Base-by-base conservation (phyloP, 2,888 invertebrate species). In the Plutella xylostella region DNA sequence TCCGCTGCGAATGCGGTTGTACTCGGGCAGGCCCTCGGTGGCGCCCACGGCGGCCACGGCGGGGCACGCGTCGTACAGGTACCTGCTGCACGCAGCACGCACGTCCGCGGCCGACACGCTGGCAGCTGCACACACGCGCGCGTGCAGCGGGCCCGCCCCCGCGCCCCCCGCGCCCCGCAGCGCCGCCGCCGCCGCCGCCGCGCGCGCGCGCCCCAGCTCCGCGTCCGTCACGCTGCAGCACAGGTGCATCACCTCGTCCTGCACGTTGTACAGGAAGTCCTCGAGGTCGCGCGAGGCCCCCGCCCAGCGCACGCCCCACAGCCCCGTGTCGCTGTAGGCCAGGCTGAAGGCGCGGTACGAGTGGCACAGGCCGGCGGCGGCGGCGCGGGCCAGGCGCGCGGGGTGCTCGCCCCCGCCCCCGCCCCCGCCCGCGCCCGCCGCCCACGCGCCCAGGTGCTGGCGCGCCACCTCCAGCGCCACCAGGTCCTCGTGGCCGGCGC, bases 291-390 rank as follows among this genome's bases (percentile, higher is more conserved):
- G 58, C 5, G 88, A 88, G 50, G 90, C 89, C 43, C 89, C 89
- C 1, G 94, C 89, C 55, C 91, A 95, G 65, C 96, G 94, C 28
- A 93, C 87, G 11, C 97, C 97, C 95, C 97, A 98, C 2, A 99
- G 86, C 12, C 98, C 97, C 12, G 97, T 97, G 65, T 99, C 98
- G 66, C 95, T 96, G 80, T 99, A 99, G 69, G 93, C 93, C 2
- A 98, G 96, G 72, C 97, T 96, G 77, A 99, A 98, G 17, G 95
- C 90, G 74, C 96, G 94, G 83, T 93, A 98, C 50, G 93, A 92
- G 66, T 97, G 95, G 59, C 93, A 93, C 4, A 93, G 75, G 35
- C 89, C 79, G 30, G 82, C 83, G 43, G 87, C 84, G 7, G 91
- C 90, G 22, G 90, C 88, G 48, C 88, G 86, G 0, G 96, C 97